Evolutionary conservation across 2,797 vertebrate species (phyloP).

Genomic region (Pristis pectinata): DNA sequence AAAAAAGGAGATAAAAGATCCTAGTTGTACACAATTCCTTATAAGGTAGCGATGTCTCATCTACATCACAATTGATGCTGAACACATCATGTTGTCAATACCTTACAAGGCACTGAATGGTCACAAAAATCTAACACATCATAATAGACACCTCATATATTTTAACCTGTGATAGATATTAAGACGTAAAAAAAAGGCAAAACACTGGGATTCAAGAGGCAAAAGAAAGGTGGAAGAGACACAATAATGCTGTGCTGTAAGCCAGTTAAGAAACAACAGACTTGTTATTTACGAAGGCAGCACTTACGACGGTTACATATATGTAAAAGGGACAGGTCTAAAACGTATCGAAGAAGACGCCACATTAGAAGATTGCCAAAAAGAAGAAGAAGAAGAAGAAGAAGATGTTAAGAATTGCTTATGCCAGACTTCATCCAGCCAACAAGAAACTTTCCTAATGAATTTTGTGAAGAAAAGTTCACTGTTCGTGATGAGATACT

Average conservation of each 20-base stretch:
- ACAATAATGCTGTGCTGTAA: background rate
- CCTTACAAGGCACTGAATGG: slow-evolving; percentile 30
- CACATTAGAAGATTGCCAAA: slow-evolving; percentile 14
- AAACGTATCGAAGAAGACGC: background rate
- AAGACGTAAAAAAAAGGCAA: background rate
- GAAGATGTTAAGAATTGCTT: background rate
- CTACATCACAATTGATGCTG: background rate
- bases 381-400: background rate
- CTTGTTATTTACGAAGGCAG: background rate
- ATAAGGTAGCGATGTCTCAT: background rate
- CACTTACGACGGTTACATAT: background rate
- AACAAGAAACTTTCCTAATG: background rate
- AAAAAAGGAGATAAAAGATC: background rate
- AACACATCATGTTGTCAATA: background rate
- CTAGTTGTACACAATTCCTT: background rate
- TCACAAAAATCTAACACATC: slow-evolving; percentile 18
- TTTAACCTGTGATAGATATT: background rate
- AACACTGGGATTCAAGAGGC: background rate
- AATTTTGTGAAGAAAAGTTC: background rate
- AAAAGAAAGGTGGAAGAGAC: background rate
- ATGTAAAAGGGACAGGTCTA: background rate
- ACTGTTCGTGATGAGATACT: background rate
- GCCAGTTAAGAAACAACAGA: background rate
- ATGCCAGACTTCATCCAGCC: background rate
- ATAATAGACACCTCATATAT: slow-evolving; percentile 26